Conservation (phyloP, 2,888 invertebrate species). For the Rhaphigaster nebulosa region DNA sequence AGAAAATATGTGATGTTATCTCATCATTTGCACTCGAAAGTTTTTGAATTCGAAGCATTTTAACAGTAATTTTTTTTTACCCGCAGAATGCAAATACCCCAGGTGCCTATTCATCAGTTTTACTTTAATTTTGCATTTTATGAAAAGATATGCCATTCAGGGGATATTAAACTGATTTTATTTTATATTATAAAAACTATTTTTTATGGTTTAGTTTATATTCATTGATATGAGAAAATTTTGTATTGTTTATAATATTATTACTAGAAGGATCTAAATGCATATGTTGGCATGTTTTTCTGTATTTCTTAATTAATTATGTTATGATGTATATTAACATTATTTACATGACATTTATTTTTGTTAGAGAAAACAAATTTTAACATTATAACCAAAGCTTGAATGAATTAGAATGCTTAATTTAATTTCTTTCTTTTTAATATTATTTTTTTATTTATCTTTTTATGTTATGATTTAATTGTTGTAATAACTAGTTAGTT, state of each 20-base stretch:
- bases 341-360: conserved; percentile 45
- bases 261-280: not conserved
- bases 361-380: not conserved
- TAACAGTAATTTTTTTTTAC: not conserved
- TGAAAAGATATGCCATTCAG: conserved; percentile 1
- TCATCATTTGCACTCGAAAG: conserved; percentile 26
- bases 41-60: conserved; percentile 44
- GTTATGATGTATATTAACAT: conserved; percentile 18
- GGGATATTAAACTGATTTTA: not conserved
- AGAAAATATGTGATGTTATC: conserved; percentile 46
- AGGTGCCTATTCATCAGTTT: conserved; percentile 27
- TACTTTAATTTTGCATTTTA: conserved; percentile 40
- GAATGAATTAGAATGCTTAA: conserved; percentile 43
- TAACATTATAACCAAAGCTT: conserved; percentile 42
- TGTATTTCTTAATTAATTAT: conserved; percentile 28
- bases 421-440: not conserved
- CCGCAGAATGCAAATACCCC: not conserved
- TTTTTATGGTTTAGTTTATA: not conserved
- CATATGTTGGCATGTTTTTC: not conserved
- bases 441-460: not conserved
- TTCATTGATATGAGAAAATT: not conserved
- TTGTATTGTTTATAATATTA: conserved; percentile 25
- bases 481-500: conserved; percentile 21
- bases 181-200: not conserved
- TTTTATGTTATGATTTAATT: conserved; percentile 4